These are phyloP conservation scores for Nesidiocoris tenuis DNA, from an alignment of 2,888 invertebrate genomes.

Conservation along the genomic window DNA sequence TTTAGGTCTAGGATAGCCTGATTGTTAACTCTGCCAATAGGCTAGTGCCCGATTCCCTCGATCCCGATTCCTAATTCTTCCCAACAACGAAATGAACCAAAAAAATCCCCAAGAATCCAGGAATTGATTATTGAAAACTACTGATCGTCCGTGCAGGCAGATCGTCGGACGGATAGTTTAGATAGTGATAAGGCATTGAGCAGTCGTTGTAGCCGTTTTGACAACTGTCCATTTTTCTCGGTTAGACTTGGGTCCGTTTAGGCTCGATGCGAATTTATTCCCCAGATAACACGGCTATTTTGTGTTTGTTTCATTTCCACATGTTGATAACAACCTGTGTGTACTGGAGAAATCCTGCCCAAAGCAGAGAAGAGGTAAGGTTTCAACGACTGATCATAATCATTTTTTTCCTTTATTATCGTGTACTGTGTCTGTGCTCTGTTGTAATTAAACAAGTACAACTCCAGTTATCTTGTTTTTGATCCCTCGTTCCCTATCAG, in stretches of 20 bases:
- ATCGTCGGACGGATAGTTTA: slow-evolving; percentile 6
- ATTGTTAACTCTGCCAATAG: background rate
- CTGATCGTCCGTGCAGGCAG: background rate
- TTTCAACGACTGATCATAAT: slow-evolving; percentile 35
- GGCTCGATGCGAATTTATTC: background rate
- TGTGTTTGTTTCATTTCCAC: slow-evolving; percentile 45
- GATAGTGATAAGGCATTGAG: slow-evolving; percentile 26
- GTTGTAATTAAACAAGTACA: background rate
- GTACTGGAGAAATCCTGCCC: slow-evolving; percentile 37
- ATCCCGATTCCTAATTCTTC: background rate
- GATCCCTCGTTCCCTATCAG: too few species aligned
- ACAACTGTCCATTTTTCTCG: background rate
- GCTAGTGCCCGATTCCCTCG: background rate
- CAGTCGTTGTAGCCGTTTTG: slow-evolving; percentile 33
- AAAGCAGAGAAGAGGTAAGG: slow-evolving; percentile 37
- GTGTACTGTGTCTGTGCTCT: background rate
- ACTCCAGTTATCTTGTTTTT: background rate
- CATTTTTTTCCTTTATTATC: background rate
- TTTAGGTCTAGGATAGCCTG: background rate
- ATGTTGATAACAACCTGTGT: slow-evolving; percentile 43
- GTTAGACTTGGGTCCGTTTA: background rate
- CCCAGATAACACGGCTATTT: slow-evolving; percentile 40
- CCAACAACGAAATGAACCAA: background rate
- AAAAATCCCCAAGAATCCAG: background rate
- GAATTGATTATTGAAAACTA: background rate